Evolutionary conservation across 2,113 vertebrate genomes (phyloP), one percentile per base, ranked within the genome.

Genomic region (Prunella fulvescens): DNA sequence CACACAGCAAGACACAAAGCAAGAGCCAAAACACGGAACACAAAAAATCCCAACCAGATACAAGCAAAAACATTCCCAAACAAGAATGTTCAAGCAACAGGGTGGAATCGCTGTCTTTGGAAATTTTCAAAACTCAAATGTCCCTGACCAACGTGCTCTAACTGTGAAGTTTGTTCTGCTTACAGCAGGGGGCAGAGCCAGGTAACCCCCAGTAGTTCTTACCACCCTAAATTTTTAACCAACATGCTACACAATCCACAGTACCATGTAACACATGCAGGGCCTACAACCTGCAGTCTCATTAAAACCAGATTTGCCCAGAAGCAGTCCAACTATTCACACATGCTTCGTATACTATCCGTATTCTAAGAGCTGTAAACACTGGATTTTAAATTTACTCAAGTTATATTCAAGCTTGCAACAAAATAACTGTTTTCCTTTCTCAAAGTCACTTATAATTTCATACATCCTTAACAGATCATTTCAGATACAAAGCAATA

Each of bases 21-120:
- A 77, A 73, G 12, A n/a, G 62, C 28, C 33, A 66, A 48, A 70
- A 45, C 5, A 18, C 0, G 2, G 7, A 87, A 66, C 28, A 51
- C 16, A 56, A 42, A 70, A 80, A 82, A 83, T 7, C 26, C 25
- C 29, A 81, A 39, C 7, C 0, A 0, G 9, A 33, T 12, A 2
- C 1, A 44, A 47, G 16, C 10, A 33, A 70, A 57, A 92, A 60
- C 2, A 2, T 40, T 67, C 40, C 51, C 47, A 35, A 73, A 56
- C 3, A 54, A 47, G 9, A 78, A 61, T 25, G 33, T 19, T 73
- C 18, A 61, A 86, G 50, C 42, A 88, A 54, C 18, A 58, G 6
- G 10, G 6, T 40, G 26, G 9, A 74, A 87, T 40, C 18, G 26
- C 7, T 3, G 28, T 48, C 82, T 84, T 3, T 7, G 4, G 16